Evolutionary conservation across 2,888 invertebrate genomes (phyloP).

Genomic region (Zhengitettix transpicula): DNA sequence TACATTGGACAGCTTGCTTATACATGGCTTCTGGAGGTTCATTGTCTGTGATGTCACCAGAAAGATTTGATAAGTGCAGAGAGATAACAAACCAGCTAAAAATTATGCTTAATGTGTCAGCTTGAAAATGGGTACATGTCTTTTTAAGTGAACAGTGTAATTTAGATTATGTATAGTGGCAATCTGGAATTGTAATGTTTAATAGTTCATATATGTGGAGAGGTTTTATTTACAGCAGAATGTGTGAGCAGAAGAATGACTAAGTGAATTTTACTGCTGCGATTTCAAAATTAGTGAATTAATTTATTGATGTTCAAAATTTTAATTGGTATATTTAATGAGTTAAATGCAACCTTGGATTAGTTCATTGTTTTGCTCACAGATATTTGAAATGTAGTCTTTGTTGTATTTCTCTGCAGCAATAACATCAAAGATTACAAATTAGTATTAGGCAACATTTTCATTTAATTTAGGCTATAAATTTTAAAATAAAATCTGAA

Average conservation of each 20-base stretch:
- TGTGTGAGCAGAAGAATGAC: conserved; percentile 14
- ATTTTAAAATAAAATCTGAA: background rate
- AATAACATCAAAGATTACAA: conserved; percentile 14
- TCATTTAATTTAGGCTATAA: conserved; percentile 7
- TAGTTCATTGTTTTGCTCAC: conserved; percentile 14
- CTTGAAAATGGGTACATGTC: conserved; percentile 13
- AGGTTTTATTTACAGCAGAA: conserved; percentile 13
- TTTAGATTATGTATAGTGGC: conserved; percentile 13
- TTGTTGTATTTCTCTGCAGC: conserved; percentile 14
- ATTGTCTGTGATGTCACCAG: conserved; percentile 11
- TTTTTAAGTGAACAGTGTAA: conserved; percentile 10
- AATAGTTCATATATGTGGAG: conserved; percentile 12
- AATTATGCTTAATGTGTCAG: conserved; percentile 43
- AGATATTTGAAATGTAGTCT: conserved; percentile 8
- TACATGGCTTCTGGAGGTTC: conserved; percentile 12
- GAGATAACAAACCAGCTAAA: conserved; percentile 40
- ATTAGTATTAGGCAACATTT: conserved; percentile 11
- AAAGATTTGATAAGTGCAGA: conserved; percentile 14
- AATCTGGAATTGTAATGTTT: conserved; percentile 9
- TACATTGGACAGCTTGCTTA: conserved; percentile 46
- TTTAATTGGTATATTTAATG: conserved; percentile 9
- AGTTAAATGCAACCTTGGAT: background rate
- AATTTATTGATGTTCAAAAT: conserved; percentile 1
- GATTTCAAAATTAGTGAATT: conserved; percentile 1
- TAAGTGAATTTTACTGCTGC: conserved; percentile 8